Evolutionary conservation across 1,140 invertebrate species (phyloP), one percentile per base, ranked within the genome.

Genomic region (Aleiodes sp.): DNA sequence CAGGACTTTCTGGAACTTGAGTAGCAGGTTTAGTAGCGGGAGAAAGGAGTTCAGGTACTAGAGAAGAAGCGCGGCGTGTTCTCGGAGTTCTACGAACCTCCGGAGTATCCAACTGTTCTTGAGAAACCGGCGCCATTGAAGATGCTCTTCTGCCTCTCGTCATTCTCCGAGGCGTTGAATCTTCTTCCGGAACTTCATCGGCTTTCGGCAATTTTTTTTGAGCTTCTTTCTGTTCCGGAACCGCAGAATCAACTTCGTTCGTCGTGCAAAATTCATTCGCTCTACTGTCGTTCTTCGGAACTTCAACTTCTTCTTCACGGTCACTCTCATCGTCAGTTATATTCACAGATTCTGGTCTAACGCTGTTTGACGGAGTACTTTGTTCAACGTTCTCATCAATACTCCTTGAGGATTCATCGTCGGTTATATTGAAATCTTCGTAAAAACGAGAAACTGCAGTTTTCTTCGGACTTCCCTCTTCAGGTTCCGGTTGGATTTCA

Each of bases 321-420:
- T 31, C 41, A 52, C 29, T 82, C 31, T 83, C 80, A 52, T 84
- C 83, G 9, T 84, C 82, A 1, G 84, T 84, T 1, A 86, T 77
- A 35, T 79, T 81, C 0, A 72, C 29, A 35, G 43, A 14, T 28
- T 24, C 33, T 1, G 39, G 1, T 16, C 3, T 8, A 2, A 52
- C 4, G 2, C 4, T 9, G 8, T 24, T 24, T n/a, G 56, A 59
- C 2, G 37, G 19, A 33, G 4, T 16, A 28, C n/a, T 33, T 8
- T 31, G 12, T 28, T 65, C 31, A 4, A 59, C 35, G 59, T 57
- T 57, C 6, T 43, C 61, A 12, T 70, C 60, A 1, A 41, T 57
- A 39, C 70, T 72, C n/a, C 39, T 70, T 4, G 65, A 69, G 1
- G 82, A 83, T 14, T 85, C 84, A 29, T 85, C 84, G 12, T 84